Evolutionary conservation across 2,797 vertebrate genomes (phyloP).

Genomic region (Trachops cirrhosus): DNA sequence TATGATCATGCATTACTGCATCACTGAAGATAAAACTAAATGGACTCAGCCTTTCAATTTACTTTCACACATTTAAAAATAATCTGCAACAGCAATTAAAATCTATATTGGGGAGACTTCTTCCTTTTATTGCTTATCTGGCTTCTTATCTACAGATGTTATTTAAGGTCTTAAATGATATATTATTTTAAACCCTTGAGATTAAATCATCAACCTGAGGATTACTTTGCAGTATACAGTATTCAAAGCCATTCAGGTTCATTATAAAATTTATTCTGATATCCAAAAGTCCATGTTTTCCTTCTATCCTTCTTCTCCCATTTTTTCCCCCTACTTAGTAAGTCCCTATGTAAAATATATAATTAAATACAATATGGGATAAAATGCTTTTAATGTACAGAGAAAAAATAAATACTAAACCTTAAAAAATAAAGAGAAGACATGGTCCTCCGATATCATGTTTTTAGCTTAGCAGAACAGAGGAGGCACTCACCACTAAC

Average conservation of each 20-base stretch:
- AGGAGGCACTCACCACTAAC: neutral
- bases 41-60: constrained; percentile 43
- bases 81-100: constrained; percentile 46
- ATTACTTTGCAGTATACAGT: neutral
- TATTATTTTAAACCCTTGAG: constrained; percentile 43
- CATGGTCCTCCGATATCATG: neutral
- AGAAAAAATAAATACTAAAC: neutral
- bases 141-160: neutral
- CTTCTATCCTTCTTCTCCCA: neutral
- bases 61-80: constrained; percentile 57
- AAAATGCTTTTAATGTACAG: neutral
- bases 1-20: constrained; percentile 6
- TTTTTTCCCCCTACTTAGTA: neutral
- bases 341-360: neutral
- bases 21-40: constrained; percentile 38
- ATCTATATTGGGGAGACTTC: constrained; percentile 13
- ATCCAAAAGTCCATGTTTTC: neutral
- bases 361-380: constrained; percentile 4
- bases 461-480: neutral
- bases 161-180: constrained; percentile 18
- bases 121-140: neutral
- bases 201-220: neutral
- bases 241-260: neutral
- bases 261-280: neutral
- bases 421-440: neutral